phyloP scores from a whole-genome alignment of 2,888 invertebrate genomes.

The Drosophila phalerata region DNA sequence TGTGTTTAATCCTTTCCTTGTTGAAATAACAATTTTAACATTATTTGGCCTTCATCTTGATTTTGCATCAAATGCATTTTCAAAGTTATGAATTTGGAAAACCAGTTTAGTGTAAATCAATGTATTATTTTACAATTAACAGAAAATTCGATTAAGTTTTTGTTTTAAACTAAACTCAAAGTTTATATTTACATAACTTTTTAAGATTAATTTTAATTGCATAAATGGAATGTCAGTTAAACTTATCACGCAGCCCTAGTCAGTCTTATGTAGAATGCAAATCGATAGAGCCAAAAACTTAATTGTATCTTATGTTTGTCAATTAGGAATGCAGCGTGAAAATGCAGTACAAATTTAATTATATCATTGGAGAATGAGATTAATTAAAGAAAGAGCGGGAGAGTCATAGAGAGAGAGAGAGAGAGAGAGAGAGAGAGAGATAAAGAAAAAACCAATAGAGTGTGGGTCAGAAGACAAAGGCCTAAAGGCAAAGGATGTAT shows the following conservation, averaged over 20 bases:
- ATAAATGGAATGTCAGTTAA: too few relatives aligned
- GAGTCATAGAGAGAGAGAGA: background rate
- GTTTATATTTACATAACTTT: too few relatives aligned
- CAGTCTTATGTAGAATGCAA: background rate
- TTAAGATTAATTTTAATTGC: too few relatives aligned
- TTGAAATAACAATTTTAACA: too few relatives aligned
- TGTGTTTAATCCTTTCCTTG: too few relatives aligned
- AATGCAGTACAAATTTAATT: constrained; percentile 64
- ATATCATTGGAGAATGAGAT: constrained; percentile 59
- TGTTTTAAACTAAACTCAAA: too few relatives aligned
- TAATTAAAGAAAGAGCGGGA: constrained; percentile 21
- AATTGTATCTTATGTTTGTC: constrained; percentile 29
- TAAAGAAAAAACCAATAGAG: background rate
- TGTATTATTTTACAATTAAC: too few relatives aligned
- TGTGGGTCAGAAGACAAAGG: constrained; percentile 41
- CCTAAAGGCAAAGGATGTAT: constrained; percentile 49
- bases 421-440: background rate
- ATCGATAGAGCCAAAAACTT: constrained; percentile 42
- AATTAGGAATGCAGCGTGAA: constrained; percentile 47
- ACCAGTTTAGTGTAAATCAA: too few relatives aligned
- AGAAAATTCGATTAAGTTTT: too few relatives aligned
- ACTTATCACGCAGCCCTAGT: background rate
- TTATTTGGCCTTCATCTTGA: too few relatives aligned
- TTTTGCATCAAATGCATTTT: too few relatives aligned
- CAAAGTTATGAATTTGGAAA: too few relatives aligned